Evolutionary conservation across 2,113 vertebrate species (phyloP).

Genomic region (Clarias batrachus): DNA sequence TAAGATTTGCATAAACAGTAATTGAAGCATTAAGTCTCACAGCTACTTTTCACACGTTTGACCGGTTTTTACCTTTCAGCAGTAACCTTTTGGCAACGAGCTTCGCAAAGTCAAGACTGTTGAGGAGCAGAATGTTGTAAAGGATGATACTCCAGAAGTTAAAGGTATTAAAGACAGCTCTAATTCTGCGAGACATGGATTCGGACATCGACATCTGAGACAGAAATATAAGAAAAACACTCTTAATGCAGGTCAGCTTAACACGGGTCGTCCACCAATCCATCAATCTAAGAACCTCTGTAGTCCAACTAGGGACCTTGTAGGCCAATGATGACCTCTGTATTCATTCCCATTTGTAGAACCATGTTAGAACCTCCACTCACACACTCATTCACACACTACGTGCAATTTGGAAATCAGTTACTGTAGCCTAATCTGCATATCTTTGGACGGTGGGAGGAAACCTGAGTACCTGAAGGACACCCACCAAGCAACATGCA

Average conservation of each 20-base stretch:
- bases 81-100: constrained; percentile 85
- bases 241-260: not conserved
- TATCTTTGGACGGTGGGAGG: too few relatives aligned
- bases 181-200: constrained; percentile 87
- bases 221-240: not conserved
- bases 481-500: too few relatives aligned
- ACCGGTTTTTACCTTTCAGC: constrained; percentile 68
- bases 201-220: constrained; percentile 76
- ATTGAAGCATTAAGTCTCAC: not conserved
- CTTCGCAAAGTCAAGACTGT: constrained; percentile 89
- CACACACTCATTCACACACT: too few relatives aligned
- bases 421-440: too few relatives aligned
- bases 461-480: too few relatives aligned
- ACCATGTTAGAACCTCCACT: too few relatives aligned
- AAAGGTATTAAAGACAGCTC: constrained; percentile 84
- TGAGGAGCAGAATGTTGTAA: constrained; percentile 92
- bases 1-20: not conserved
- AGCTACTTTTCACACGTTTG: not conserved
- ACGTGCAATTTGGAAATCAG: too few relatives aligned
- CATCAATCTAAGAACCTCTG: too few relatives aligned
- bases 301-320: too few relatives aligned
- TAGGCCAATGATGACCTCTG: too few relatives aligned
- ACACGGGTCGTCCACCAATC: not conserved
- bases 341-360: too few relatives aligned
- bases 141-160: constrained; percentile 96